Evolutionary conservation across 2,113 vertebrate genomes (phyloP).

Genomic region (Montifringilla adamsi): DNA sequence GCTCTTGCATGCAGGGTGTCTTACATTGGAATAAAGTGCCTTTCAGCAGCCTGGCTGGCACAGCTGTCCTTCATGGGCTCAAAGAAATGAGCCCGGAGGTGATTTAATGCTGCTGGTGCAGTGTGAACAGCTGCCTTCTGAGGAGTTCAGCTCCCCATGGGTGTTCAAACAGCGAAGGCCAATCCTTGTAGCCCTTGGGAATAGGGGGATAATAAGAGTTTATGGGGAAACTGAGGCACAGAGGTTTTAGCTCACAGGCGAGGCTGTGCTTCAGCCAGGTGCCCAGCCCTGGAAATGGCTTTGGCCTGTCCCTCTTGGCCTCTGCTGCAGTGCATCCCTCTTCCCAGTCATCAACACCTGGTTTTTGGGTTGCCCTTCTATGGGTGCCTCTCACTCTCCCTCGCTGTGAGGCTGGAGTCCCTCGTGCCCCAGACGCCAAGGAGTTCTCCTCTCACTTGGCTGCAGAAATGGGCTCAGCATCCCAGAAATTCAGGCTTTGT

Average conservation of each 20-base stretch:
- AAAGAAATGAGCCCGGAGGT: neutral
- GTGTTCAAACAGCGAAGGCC: neutral
- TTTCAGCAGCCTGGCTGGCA: neutral
- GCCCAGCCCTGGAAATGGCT: neutral
- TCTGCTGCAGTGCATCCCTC: neutral
- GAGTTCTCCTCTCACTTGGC: constrained; percentile 45
- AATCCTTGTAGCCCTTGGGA: neutral
- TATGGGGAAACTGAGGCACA: neutral
- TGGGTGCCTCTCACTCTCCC: neutral
- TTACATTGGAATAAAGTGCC: neutral
- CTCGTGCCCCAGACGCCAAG: neutral
- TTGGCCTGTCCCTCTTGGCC: neutral
- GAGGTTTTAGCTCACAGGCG: neutral
- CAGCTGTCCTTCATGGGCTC: accelerated
- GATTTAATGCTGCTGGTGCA: neutral
- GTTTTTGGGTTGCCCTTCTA: neutral
- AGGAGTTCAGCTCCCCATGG: neutral
- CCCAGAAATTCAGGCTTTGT: constrained; percentile 54
- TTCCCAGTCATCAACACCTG: accelerated
- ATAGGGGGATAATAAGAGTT: neutral
- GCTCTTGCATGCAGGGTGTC: neutral
- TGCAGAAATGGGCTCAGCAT: constrained; percentile 34
- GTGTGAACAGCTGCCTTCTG: neutral
- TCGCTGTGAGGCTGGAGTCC: neutral
- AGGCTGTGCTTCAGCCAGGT: neutral